Percentiles rank a stretch among this genome's conserved stretches.
phyloP scores from a whole-genome alignment of 2,888 invertebrate genomes.

The Philaethria dido region DNA sequence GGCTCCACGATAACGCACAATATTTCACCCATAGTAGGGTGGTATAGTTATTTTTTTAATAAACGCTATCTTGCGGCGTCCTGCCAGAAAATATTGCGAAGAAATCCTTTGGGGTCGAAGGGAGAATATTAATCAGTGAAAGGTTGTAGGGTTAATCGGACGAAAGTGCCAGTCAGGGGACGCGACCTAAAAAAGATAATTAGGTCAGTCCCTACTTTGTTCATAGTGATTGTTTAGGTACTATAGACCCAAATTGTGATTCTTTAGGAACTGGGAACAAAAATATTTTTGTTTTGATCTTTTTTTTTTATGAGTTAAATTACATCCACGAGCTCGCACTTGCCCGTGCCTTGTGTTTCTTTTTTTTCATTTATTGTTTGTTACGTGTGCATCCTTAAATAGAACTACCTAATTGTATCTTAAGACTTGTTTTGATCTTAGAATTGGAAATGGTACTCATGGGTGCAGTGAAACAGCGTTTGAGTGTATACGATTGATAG shows the following conservation, averaged over 20 bases:
- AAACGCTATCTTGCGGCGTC: constrained; percentile 19
- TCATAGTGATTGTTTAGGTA: constrained; percentile 12
- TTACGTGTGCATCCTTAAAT: too few species aligned
- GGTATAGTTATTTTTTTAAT: constrained; percentile 24
- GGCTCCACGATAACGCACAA: background rate
- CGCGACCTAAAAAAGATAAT: constrained; percentile 38
- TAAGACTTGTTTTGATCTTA: too few species aligned
- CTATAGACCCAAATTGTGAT: background rate
- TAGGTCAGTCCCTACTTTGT: constrained; percentile 32
- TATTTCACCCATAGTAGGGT: background rate
- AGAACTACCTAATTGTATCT: too few species aligned
- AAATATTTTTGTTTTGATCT: background rate
- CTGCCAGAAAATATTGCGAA: constrained; percentile 27
- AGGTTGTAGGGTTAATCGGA: constrained; percentile 39
- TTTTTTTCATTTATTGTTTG: too few species aligned
- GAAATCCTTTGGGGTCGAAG: constrained; percentile 25
- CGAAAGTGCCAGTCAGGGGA: constrained; percentile 37
- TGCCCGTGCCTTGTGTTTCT: too few species aligned
- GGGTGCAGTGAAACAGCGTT: too few species aligned
- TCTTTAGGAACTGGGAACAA: background rate
- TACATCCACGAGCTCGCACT: too few species aligned
- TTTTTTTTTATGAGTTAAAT: too few species aligned
- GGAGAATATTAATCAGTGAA: constrained; percentile 36
- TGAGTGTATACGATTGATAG: too few species aligned
- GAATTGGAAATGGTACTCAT: too few species aligned